Conservation (phyloP, 2,888 invertebrate genomes). For the Apamea anceps region DNA sequence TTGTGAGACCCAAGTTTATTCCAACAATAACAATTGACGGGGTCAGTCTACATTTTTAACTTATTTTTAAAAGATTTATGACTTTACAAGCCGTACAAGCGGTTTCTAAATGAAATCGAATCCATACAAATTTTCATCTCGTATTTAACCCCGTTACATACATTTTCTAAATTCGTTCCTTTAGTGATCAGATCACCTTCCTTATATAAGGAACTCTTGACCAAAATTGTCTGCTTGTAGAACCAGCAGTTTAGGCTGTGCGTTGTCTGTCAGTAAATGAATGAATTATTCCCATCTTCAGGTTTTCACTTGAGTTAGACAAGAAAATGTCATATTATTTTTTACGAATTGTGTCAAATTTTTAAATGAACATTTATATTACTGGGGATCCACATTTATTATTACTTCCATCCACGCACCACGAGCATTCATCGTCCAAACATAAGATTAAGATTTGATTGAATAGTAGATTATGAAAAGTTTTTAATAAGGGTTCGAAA, state of each 20-base stretch:
- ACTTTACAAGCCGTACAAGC: neutral
- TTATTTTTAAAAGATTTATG: neutral
- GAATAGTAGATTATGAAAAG: neutral
- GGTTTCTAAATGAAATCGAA: neutral
- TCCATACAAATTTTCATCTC: neutral
- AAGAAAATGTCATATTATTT: neutral
- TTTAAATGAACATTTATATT: neutral
- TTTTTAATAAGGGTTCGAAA: neutral
- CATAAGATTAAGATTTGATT: neutral
- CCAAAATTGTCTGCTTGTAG: neutral
- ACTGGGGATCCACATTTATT: neutral
- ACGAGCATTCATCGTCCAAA: neutral
- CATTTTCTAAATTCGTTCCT: neutral
- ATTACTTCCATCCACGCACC: neutral
- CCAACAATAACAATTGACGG: slow-evolving; percentile 88
- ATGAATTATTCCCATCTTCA: neutral
- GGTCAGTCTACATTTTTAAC: slow-evolving; percentile 73
- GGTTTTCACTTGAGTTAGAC: neutral
- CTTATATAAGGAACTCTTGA: neutral
- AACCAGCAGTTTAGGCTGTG: neutral
- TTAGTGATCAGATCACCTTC: neutral
- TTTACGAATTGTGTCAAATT: neutral
- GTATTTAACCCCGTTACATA: neutral
- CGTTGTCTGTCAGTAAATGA: neutral
- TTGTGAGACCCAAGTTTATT: slow-evolving; percentile 84